Conservation (phyloP, 2,888 invertebrate species). For the Drosophila nr. fundita region DNA sequence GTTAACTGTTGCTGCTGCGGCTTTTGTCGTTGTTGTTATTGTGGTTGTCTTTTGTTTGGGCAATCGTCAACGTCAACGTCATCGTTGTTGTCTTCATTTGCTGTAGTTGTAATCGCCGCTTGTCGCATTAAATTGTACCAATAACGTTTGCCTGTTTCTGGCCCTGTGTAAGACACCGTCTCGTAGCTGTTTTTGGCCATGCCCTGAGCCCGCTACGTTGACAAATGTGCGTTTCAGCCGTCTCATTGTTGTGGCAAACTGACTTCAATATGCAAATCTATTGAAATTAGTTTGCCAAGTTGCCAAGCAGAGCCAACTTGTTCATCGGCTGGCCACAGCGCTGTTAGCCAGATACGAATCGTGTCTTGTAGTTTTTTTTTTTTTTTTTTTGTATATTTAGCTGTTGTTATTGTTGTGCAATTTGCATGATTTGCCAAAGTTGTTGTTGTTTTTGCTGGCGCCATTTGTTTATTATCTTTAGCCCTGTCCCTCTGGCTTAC, state of each 20-base stretch:
- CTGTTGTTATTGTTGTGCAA: slow-evolving; percentile 57
- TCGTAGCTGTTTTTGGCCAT: slow-evolving; percentile 44
- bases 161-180: slow-evolving; percentile 14
- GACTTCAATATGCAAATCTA: slow-evolving; percentile 77
- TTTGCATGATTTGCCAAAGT: slow-evolving; percentile 75
- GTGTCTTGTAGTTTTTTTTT: slow-evolving; percentile 50
- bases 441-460: slow-evolving; percentile 59
- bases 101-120: slow-evolving; percentile 54
- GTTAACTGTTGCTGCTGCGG: slow-evolving; percentile 50
- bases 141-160: slow-evolving; percentile 32
- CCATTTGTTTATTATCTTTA: slow-evolving; percentile 68
- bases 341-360: slow-evolving; percentile 53
- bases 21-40: slow-evolving; percentile 36
- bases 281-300: slow-evolving; percentile 74
- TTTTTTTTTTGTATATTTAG: slow-evolving; percentile 9
- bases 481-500: slow-evolving; percentile 40
- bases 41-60: slow-evolving; percentile 34
- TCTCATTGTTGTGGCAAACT: slow-evolving; percentile 77
- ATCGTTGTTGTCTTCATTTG: slow-evolving; percentile 57
- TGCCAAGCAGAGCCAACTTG: slow-evolving; percentile 44
- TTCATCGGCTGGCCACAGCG: slow-evolving; percentile 26
- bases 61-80: slow-evolving; percentile 52
- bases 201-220: slow-evolving; percentile 54
- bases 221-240: slow-evolving; percentile 75
- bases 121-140: slow-evolving; percentile 62